Evolutionary conservation across 2,113 vertebrate genomes (phyloP).

Genomic region (Casuarius casuarius): DNA sequence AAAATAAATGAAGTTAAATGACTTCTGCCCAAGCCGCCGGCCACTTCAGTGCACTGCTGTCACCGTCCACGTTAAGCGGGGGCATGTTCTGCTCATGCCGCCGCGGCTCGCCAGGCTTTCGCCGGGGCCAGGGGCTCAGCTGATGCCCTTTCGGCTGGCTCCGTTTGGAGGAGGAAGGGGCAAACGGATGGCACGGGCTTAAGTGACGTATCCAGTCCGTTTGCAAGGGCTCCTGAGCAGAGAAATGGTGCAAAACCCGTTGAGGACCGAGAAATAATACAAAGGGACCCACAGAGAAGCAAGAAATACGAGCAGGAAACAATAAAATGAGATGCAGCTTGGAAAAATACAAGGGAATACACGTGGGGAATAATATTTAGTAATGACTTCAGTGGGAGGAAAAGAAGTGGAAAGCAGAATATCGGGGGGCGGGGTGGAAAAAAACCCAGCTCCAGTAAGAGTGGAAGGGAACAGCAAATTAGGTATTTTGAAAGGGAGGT

Average conservation of each 20-base stretch:
- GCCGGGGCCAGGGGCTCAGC: no score
- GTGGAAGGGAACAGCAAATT: background rate
- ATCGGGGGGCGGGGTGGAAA: background rate
- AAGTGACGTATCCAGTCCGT: background rate
- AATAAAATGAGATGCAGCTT: constrained; percentile 54
- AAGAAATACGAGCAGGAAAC: constrained; percentile 45
- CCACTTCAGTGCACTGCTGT: background rate
- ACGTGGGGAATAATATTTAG: background rate
- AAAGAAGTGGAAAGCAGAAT: background rate
- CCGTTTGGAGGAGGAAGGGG: background rate
- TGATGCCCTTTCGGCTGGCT: background rate
- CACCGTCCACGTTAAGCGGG: background rate
- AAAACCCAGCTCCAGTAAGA: background rate
- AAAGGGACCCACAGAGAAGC: constrained; percentile 39
- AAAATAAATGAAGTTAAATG: background rate
- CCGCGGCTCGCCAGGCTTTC: no score
- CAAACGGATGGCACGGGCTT: background rate
- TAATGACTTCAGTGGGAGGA: constrained; percentile 16
- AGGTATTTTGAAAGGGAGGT: background rate
- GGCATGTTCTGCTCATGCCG: background rate
- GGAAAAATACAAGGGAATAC: constrained; percentile 47
- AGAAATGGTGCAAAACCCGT: background rate
- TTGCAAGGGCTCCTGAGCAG: background rate
- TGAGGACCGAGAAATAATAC: constrained; percentile 11
- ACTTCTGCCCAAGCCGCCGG: background rate